Percentiles rank a stretch among this genome's conserved stretches.
Evolutionary conservation across 2,888 invertebrate species (phyloP).

Genomic region (Dasysyrphus tricinctus): DNA sequence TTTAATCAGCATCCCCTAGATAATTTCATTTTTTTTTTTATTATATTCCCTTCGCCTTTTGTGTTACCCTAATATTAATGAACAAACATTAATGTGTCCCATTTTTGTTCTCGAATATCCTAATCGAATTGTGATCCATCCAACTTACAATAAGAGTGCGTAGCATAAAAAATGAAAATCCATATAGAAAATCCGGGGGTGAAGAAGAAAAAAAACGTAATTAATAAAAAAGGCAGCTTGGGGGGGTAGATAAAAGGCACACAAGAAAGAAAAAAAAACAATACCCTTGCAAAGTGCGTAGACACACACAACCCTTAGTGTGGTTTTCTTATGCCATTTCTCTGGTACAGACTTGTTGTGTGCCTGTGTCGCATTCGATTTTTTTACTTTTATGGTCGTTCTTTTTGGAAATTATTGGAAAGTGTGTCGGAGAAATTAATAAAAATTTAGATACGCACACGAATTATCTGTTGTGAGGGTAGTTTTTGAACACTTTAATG

Average conservation of each 20-base stretch:
- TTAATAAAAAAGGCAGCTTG: slow-evolving; percentile 71
- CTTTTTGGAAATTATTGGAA: slow-evolving; percentile 55
- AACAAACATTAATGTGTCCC: slow-evolving; percentile 70
- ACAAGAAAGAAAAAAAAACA: slow-evolving; percentile 39
- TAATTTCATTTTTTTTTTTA: slow-evolving; percentile 26
- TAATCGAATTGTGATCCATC: slow-evolving; percentile 73
- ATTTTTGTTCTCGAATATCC: slow-evolving; percentile 59
- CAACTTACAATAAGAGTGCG: slow-evolving; percentile 15
- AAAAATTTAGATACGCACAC: slow-evolving; percentile 71
- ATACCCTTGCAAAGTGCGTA: slow-evolving; percentile 34
- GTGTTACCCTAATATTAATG: slow-evolving; percentile 72
- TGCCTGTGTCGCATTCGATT: slow-evolving; percentile 1
- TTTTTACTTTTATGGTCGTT: slow-evolving; percentile 41
- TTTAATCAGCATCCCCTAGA: slow-evolving; percentile 53
- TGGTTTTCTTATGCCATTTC: slow-evolving; percentile 38
- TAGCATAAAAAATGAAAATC: slow-evolving; percentile 53
- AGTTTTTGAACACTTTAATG: slow-evolving; percentile 44
- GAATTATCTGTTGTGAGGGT: slow-evolving; percentile 46
- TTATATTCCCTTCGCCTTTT: slow-evolving; percentile 38
- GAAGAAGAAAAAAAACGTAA: slow-evolving; percentile 64
- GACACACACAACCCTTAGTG: slow-evolving; percentile 47
- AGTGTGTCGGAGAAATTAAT: slow-evolving; percentile 72
- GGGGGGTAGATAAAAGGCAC: slow-evolving; percentile 35
- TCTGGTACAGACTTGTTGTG: slow-evolving; percentile 14
- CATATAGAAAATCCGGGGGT: slow-evolving; percentile 26